phyloP scores from a whole-genome alignment of 2,113 vertebrate species.

The Chauna torquata region DNA sequence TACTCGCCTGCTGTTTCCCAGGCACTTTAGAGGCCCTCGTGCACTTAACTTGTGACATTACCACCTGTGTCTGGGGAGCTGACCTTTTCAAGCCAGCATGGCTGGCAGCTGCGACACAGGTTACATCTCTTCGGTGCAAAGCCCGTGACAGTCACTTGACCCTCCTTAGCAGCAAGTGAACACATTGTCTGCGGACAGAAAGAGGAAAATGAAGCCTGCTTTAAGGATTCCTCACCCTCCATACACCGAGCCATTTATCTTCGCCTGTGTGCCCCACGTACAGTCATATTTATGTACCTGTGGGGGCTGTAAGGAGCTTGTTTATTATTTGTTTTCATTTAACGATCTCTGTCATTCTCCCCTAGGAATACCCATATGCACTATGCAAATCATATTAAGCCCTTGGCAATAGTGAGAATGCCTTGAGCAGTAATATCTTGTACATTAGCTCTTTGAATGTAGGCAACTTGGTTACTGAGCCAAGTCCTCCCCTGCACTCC shows the following conservation, averaged over 20 bases:
- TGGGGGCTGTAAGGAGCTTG: conserved; percentile 54
- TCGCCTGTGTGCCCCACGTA: not conserved
- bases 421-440: conserved; percentile 10
- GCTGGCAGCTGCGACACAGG: conserved; percentile 49
- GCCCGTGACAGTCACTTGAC: conserved; percentile 44
- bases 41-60: not conserved
- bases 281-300: conserved; percentile 17
- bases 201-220: not conserved
- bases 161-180: not conserved
- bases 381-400: conserved; percentile 57
- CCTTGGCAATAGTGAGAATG: conserved; percentile 34
- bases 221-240: not conserved
- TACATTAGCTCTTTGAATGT: not conserved
- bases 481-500: not conserved
- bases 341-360: conserved; percentile 75
- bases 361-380: conserved; percentile 22
- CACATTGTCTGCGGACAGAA: rapidly evolving
- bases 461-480: not conserved
- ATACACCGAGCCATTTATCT: not conserved
- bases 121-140: not conserved
- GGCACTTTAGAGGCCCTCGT: not conserved
- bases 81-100: conserved; percentile 37
- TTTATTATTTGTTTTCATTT: conserved; percentile 71
- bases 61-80: conserved; percentile 28
- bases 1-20: not conserved